phyloP scores from a whole-genome alignment of 1,140 invertebrate species.

The Brachionus plicatilis region DNA sequence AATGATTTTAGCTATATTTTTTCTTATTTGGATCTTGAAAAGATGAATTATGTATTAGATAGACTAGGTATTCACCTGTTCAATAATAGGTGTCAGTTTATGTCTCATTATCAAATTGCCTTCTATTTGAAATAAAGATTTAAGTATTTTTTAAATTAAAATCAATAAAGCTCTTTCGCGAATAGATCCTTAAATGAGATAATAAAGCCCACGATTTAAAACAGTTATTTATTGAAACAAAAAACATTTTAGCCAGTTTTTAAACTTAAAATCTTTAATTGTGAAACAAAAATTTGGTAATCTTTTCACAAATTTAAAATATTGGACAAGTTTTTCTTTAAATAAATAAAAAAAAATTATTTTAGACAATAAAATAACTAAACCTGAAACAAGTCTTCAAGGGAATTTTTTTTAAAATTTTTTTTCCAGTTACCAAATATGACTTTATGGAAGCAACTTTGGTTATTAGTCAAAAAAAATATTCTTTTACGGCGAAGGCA shows the following conservation, averaged over 20 bases:
- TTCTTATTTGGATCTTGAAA: neutral
- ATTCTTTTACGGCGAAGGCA: slow-evolving; percentile 43
- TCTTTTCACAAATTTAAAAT: too few relatives aligned
- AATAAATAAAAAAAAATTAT: too few relatives aligned
- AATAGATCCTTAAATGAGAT: neutral
- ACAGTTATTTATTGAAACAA: too few relatives aligned
- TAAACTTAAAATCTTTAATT: too few relatives aligned
- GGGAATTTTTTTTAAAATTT: neutral
- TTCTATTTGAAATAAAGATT: neutral
- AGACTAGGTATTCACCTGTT: neutral
- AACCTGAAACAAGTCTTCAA: neutral
- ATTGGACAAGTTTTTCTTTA: too few relatives aligned
- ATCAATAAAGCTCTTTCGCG: neutral
- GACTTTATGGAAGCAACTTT: slow-evolving; percentile 42
- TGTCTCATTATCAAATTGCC: neutral
- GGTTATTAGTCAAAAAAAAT: slow-evolving; percentile 46
- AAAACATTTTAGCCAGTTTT: neutral
- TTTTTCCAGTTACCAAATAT: neutral
- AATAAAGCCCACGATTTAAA: neutral
- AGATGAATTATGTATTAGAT: slow-evolving; percentile 11
- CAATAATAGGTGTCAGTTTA: neutral
- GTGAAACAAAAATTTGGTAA: too few relatives aligned
- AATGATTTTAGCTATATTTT: neutral
- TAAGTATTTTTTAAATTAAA: neutral
- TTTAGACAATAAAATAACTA: neutral